Evolutionary conservation across 2,797 vertebrate species (phyloP).

Genomic region (Tragelaphus oryx): DNA sequence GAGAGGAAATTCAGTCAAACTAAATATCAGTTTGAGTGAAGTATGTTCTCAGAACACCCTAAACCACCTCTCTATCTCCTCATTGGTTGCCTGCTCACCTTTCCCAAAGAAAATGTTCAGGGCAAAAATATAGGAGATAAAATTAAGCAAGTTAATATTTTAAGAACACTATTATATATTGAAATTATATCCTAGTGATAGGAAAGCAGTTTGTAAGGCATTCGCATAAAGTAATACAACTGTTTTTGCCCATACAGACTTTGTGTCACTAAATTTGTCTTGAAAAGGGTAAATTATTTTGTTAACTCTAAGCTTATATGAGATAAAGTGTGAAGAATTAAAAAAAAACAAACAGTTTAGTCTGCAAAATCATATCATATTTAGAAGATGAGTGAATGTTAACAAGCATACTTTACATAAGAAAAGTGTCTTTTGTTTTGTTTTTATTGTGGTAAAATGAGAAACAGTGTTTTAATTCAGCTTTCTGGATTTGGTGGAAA

Average conservation of each 20-base stretch:
- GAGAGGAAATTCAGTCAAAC: constrained; percentile 24
- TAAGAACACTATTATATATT: constrained; percentile 35
- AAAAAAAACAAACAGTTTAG: neutral
- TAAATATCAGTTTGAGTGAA: neutral
- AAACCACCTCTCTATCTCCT: neutral
- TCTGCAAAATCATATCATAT: constrained; percentile 4
- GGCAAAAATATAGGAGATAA: constrained; percentile 23
- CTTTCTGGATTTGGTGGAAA: neutral
- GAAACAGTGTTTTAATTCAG: constrained; percentile 10
- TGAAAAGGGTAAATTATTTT: constrained; percentile 38
- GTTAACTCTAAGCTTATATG: constrained; percentile 4
- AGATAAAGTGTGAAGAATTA: constrained; percentile 43
- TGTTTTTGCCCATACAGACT: constrained; percentile 25
- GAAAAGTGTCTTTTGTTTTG: neutral
- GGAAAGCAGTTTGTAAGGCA: constrained; percentile 25
- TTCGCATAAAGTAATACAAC: neutral
- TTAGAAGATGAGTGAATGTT: constrained; percentile 13
- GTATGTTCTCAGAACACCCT: neutral
- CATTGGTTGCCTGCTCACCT: neutral
- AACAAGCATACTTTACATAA: constrained; percentile 16
- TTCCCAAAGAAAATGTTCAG: neutral
- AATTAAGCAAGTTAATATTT: constrained; percentile 40
- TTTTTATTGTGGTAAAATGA: neutral
- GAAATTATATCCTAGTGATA: neutral
- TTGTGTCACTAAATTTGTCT: constrained; percentile 32